Percentiles rank a stretch among this genome's conserved stretches.
phyloP scores from a whole-genome alignment of 2,113 vertebrate species.

The Cinclus mexicanus region DNA sequence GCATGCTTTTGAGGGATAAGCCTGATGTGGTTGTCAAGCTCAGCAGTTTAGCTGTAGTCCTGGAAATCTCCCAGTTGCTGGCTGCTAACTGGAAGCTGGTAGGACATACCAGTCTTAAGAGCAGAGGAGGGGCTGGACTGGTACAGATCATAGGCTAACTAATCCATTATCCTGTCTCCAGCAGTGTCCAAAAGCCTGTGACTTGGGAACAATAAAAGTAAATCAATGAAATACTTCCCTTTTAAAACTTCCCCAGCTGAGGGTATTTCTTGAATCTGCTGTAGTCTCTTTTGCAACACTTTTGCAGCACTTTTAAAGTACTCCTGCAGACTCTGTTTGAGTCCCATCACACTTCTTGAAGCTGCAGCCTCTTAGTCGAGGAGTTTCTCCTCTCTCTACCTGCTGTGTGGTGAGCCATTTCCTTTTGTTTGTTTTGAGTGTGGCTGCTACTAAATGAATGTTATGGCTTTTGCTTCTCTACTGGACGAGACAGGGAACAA shows the following conservation, averaged over 20 bases:
- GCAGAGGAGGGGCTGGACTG: background rate
- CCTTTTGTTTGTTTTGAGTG: background rate
- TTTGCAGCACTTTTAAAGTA: background rate
- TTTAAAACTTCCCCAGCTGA: background rate
- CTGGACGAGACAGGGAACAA: background rate
- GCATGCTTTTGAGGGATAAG: background rate
- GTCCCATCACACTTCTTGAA: background rate
- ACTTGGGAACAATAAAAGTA: background rate
- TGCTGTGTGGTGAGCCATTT: background rate
- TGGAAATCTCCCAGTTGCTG: background rate
- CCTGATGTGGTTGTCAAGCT: background rate
- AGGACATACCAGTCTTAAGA: background rate
- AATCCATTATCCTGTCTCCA: background rate
- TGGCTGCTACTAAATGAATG: background rate
- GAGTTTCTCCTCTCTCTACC: background rate
- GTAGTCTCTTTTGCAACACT: background rate
- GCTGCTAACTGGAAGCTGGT: background rate
- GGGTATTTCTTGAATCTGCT: background rate
- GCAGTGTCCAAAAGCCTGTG: background rate
- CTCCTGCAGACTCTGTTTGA: background rate
- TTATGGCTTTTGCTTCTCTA: background rate
- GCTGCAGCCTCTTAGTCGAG: background rate
- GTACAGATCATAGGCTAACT: background rate
- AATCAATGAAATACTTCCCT: background rate
- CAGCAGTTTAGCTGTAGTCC: background rate